Evolutionary conservation across 1,140 invertebrate species (phyloP), one percentile per base, ranked within the genome.

Genomic region (Diabrotica undecimpunctata): DNA sequence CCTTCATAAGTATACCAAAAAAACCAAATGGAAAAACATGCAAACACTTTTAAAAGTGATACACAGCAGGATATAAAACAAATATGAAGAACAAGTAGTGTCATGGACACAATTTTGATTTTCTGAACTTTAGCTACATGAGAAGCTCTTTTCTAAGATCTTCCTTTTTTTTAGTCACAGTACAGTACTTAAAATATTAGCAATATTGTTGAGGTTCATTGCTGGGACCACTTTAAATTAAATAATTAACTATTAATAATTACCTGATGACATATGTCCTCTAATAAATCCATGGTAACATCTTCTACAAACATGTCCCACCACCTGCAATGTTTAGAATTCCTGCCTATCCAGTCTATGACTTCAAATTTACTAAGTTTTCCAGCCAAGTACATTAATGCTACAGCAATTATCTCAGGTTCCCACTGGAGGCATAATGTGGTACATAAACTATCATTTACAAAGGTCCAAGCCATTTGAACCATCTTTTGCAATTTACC

Each of bases 401-500:
- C 95, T n/a, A 98, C 95, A 0, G 96, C 95, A 69, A 98, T 96
- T 54, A 99, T 95, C 82, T 99, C 97, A 9, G 97, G 96, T 79
- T 99, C 97, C 96, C 97, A 99, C 81, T 99, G 96, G 5, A 99
- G 83, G 70, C 93, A 96, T 13, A 99, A 82, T 6, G 96, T 98
- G 10, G 97, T 99, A 76, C 95, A 98, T 57, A 98, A 84, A 80
- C 94, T 95, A 78, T 99, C 98, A 82, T 99, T 99, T 0, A 99
- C 95, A 82, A 99, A 99, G 25, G 96, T 99, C 97, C 97, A 99
- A 2, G 97, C 96, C 94, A 97, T 98, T 82, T 99, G 96, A 6
- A 99, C 94, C 90, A 99, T 94, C 81, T 96, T 96, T 74, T 97
- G 91, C 59, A 97, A 80, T 80, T 97, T 95, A 25, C 84, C 84